These are phyloP conservation scores for Sapajus apella DNA, from an alignment of 2,113 vertebrate species.

Conservation along the genomic window DNA sequence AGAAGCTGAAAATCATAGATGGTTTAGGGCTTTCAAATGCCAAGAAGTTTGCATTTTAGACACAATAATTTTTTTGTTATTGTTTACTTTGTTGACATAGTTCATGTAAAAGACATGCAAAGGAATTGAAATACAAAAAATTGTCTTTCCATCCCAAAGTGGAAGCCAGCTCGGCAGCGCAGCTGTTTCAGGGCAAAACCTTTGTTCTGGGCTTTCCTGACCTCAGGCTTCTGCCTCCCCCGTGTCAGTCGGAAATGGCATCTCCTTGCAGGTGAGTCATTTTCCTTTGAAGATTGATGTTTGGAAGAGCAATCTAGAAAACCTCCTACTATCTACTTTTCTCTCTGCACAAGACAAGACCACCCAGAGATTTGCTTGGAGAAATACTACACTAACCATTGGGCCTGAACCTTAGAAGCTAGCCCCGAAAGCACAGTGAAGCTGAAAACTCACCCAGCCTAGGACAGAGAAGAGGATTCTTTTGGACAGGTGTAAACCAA, in stretches of 20 bases:
- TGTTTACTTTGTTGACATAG: neutral
- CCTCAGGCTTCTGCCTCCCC: neutral
- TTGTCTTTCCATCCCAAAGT: neutral
- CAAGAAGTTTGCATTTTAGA: neutral
- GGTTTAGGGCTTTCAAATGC: neutral
- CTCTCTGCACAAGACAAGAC: constrained; percentile 83
- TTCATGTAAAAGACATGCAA: neutral
- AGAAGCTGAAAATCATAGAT: neutral
- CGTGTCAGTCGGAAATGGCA: constrained; percentile 29
- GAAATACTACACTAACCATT: constrained; percentile 80
- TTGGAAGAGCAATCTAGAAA: constrained; percentile 81
- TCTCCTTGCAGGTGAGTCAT: constrained; percentile 81
- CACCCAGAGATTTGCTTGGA: constrained; percentile 83
- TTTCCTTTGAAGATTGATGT: constrained; percentile 80
- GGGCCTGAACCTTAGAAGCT: constrained; percentile 68
- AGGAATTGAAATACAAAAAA: neutral
- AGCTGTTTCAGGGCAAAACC: neutral
- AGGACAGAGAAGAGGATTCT: constrained; percentile 63
- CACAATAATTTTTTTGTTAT: neutral
- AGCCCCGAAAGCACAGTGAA: constrained; percentile 65
- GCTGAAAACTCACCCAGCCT: constrained; percentile 60
- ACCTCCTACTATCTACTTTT: constrained; percentile 82
- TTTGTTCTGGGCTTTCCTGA: neutral
- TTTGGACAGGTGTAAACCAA: constrained; percentile 52
- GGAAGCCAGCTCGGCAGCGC: neutral